Base-by-base conservation (phyloP, 2,113 vertebrate species). In the Cyphomyrus plagiostoma region DNA sequence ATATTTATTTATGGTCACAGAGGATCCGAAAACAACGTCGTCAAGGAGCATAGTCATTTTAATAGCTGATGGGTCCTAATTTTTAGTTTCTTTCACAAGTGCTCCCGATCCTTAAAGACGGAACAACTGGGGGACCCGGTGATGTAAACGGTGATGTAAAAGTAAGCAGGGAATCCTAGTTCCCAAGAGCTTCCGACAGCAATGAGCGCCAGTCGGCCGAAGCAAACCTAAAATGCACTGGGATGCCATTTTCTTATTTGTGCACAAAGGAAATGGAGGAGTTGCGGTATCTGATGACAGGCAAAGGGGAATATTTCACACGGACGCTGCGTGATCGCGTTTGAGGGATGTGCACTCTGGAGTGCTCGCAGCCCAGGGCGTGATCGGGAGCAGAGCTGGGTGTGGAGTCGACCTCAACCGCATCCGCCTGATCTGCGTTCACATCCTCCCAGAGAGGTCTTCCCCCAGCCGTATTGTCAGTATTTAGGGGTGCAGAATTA, bases 61-160 rank as follows among this genome's bases (percentile, higher is more conserved):
- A 39, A 84, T 23, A 21, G 82, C 3, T 48, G 45, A 46, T 46
- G 7, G 42, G 0, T 46, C 39, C 45, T 46, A 45, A 84, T 46
- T 84, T 48, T 42, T 46, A 48, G 45, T 46, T 84, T 46, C 82
- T 84, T 84, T 84, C 82, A 84, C 48, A 84, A 84, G 42, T 84
- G n/a, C n/a, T 48, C 48, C 45, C 50, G 84, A 26, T 84, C 83
- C 77, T 89, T 85, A 45, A 89, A 84, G 52, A 89, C 77, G 53
- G 77, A 86, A 74, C 42, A 50, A 87, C 56, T 50, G 83, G 83
- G 89, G 46, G 83, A 89, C 89, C 89, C 93, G 48, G 91, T 96
- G 94, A 95, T 95, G 94, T 95, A 93, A 94, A 94, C 90, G 91
- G 93, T 94, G 94, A 94, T 94, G 93, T 91, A 92, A 92, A 93